phyloP scores from a whole-genome alignment of 2,888 invertebrate species.

The Hypomecis atomaria region DNA sequence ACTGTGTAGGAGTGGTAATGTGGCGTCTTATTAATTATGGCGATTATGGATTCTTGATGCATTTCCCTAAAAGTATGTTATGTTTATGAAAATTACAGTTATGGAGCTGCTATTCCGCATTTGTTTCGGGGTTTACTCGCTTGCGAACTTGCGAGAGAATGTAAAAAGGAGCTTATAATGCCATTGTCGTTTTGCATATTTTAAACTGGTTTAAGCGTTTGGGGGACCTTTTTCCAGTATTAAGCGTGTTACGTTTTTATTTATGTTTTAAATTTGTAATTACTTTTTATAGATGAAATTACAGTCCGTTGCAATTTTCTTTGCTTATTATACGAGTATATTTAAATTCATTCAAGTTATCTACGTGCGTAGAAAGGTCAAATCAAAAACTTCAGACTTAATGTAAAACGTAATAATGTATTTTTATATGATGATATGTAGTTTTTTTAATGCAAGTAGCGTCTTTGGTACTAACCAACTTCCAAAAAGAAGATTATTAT shows the following conservation, averaged over 20 bases:
- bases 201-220: background rate
- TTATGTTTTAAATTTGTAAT: background rate
- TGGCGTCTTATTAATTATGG: too few relatives aligned
- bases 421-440: too few relatives aligned
- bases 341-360: too few relatives aligned
- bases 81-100: constrained; percentile 24
- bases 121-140: background rate
- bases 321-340: too few relatives aligned
- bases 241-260: background rate
- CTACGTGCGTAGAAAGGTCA: too few relatives aligned
- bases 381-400: too few relatives aligned
- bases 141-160: background rate
- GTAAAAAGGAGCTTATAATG: constrained; percentile 2
- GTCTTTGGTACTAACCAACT: too few relatives aligned
- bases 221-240: background rate
- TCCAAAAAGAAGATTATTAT: too few relatives aligned
- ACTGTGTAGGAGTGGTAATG: too few relatives aligned
- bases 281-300: background rate
- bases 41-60: constrained; percentile 36
- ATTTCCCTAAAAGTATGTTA: constrained; percentile 12
- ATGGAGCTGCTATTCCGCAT: constrained; percentile 4
- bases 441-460: too few relatives aligned
- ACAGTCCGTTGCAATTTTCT: background rate
- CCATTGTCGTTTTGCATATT: constrained; percentile 8
- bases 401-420: too few relatives aligned